Evolutionary conservation across 2,888 invertebrate genomes (phyloP).

Genomic region (Sipunculus nudus): DNA sequence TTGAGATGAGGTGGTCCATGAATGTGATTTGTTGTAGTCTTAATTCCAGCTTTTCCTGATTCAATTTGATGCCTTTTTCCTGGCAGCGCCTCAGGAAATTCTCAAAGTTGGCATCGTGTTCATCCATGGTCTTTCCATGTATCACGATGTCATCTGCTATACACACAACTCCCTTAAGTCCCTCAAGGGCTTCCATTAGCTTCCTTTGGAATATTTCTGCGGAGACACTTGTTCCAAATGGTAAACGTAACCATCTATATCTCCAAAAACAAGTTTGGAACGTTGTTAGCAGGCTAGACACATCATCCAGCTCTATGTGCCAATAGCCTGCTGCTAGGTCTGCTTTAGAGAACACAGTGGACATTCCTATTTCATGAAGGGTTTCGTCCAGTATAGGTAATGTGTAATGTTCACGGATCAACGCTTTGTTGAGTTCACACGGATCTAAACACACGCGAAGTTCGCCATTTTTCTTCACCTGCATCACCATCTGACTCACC

Average conservation of each 20-base stretch:
- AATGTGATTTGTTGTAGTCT: too few relatives aligned
- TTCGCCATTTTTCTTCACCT: constrained; percentile 29
- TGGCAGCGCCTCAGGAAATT: constrained; percentile 28
- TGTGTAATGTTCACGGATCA: constrained; percentile 31
- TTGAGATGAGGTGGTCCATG: constrained; percentile 30
- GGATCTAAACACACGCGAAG: constrained; percentile 40
- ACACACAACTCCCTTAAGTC: constrained; percentile 30
- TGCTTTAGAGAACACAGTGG: constrained; percentile 31
- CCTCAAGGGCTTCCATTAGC: constrained; percentile 25
- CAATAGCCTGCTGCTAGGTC: constrained; percentile 33
- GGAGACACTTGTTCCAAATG: constrained; percentile 31
- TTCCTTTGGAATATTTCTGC: constrained; percentile 37
- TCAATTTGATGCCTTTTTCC: constrained; percentile 27
- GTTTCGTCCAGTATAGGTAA: constrained; percentile 38
- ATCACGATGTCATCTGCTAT: constrained; percentile 36
- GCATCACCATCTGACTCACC: constrained; percentile 35
- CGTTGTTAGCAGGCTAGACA: constrained; percentile 32
- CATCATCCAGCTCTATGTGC: constrained; percentile 32
- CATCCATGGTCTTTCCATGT: constrained; percentile 18
- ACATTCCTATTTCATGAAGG: constrained; percentile 28
- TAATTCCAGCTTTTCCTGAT: constrained; percentile 25
- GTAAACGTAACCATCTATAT: constrained; percentile 33
- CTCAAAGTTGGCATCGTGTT: constrained; percentile 26
- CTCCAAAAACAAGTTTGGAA: constrained; percentile 32
- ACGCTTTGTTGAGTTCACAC: constrained; percentile 30